Evolutionary conservation across 1,140 invertebrate genomes (phyloP).

Genomic region (Drosophila pachea): DNA sequence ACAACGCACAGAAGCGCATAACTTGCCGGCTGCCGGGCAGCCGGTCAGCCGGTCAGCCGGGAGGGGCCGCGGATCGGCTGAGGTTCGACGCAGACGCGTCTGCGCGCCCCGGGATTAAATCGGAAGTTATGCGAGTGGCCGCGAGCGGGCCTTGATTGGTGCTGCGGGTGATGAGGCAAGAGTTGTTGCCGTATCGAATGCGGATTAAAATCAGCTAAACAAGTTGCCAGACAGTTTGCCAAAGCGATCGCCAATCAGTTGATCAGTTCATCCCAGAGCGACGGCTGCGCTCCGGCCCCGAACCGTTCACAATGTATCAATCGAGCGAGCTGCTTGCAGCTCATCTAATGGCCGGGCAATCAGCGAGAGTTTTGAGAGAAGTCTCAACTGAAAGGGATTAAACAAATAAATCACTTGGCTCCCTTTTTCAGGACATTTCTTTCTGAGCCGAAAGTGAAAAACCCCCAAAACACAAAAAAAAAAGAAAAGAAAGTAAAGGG

Average conservation of each 20-base stretch:
- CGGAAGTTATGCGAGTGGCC: slow-evolving; percentile 76
- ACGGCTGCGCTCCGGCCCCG: slow-evolving; percentile 20
- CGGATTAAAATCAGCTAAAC: slow-evolving; percentile 76
- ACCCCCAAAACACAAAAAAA: slow-evolving; percentile 1
- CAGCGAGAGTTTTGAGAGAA: slow-evolving; percentile 74
- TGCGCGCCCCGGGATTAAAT: slow-evolving; percentile 73
- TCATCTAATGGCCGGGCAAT: slow-evolving; percentile 34
- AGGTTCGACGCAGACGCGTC: slow-evolving; percentile 41
- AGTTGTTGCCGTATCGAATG: slow-evolving; percentile 77
- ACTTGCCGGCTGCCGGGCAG: slow-evolving; percentile 44
- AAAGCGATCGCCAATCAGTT: slow-evolving; percentile 1
- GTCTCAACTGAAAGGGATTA: slow-evolving; percentile 74
- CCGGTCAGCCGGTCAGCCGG: too few relatives aligned
- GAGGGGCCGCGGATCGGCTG: slow-evolving; percentile 35
- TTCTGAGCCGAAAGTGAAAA: slow-evolving; percentile 5
- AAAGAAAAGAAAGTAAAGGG: slow-evolving; percentile 45
- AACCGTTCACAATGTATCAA: slow-evolving; percentile 35
- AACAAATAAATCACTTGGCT: slow-evolving; percentile 76
- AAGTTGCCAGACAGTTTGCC: slow-evolving; percentile 58
- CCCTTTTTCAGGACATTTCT: slow-evolving; percentile 57
- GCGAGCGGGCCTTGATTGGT: slow-evolving; percentile 52
- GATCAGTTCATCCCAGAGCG: slow-evolving; percentile 30
- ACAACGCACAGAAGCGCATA: slow-evolving; percentile 74
- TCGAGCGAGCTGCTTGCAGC: slow-evolving; percentile 4
- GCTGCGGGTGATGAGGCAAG: slow-evolving; percentile 64